Percentiles rank a stretch among this genome's conserved stretches.
These are phyloP conservation scores for Arge pagana DNA, from an alignment of 2,888 invertebrate species.

Conservation along the genomic window DNA sequence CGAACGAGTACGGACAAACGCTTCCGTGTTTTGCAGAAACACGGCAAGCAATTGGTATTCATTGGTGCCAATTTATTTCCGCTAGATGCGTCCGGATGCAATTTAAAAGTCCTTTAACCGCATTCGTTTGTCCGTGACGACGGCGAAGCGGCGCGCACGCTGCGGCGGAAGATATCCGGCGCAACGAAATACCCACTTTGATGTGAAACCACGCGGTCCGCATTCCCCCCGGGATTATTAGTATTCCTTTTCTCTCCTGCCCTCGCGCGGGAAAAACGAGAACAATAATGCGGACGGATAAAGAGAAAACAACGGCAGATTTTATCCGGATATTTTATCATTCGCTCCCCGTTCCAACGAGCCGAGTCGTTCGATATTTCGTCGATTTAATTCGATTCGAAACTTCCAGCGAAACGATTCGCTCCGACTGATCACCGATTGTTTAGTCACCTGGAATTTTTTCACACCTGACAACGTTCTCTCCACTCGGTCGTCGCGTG, in stretches of 20 bases:
- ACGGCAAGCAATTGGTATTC: constrained; percentile 40
- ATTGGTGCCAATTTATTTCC: constrained; percentile 42
- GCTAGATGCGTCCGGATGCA: constrained; percentile 27
- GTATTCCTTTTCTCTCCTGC: neutral
- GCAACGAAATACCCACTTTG: no score
- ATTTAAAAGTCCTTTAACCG: constrained; percentile 11
- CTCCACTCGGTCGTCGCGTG: no score
- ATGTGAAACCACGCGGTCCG: no score
- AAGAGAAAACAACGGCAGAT: no score
- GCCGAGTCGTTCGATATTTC: neutral
- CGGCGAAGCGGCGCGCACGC: neutral
- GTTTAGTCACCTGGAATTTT: constrained; percentile 12
- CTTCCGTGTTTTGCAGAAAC: constrained; percentile 3
- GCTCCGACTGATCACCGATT: neutral
- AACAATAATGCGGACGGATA: no score
- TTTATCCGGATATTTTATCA: no score
- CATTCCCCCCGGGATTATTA: no score
- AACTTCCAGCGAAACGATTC: neutral
- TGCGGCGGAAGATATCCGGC: constrained; percentile 2
- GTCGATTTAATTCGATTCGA: neutral
- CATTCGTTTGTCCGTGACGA: constrained; percentile 5
- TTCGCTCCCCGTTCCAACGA: neutral
- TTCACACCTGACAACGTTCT: constrained; percentile 14
- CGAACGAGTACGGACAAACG: neutral
- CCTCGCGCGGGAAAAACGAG: no score